These are phyloP conservation scores for Calyptommatus sinebrachiatus DNA, from an alignment of 2,113 vertebrate genomes.

Conservation along the genomic window DNA sequence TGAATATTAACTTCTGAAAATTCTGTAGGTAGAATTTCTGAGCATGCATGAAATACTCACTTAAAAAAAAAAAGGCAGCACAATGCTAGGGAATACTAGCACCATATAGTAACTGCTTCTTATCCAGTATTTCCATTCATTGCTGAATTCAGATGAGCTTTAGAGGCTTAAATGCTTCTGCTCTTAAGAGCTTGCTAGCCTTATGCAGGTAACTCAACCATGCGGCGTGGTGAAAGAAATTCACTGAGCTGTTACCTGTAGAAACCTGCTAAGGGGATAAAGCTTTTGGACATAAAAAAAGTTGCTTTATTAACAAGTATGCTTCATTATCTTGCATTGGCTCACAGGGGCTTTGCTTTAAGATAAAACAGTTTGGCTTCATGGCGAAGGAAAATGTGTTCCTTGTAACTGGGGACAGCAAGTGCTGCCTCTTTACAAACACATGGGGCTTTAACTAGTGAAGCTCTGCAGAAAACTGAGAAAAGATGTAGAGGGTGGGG, in stretches of 20 bases:
- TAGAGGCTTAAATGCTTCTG: slow-evolving; percentile 9
- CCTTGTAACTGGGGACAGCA: not conserved
- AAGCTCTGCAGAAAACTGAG: not conserved
- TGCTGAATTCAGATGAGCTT: slow-evolving; percentile 13
- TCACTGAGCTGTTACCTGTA: slow-evolving; percentile 19
- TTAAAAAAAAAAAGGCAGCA: not conserved
- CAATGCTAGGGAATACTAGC: not conserved
- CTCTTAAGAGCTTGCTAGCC: not conserved
- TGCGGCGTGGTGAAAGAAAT: slow-evolving; percentile 11
- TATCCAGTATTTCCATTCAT: not conserved
- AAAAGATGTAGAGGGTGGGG: not conserved
- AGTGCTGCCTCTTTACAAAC: not conserved
- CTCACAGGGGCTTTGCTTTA: not conserved
- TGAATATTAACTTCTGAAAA: not conserved
- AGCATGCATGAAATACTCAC: not conserved
- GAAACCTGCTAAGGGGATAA: slow-evolving; percentile 20
- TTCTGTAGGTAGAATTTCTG: not conserved
- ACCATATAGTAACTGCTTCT: not conserved
- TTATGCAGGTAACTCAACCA: slow-evolving; percentile 5
- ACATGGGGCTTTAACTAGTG: not conserved
- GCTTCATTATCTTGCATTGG: slow-evolving; percentile 8
- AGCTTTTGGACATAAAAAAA: not conserved
- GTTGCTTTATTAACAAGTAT: slow-evolving; percentile 11
- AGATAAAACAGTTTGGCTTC: slow-evolving; percentile 9
- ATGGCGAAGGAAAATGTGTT: not conserved